Percentiles rank a stretch among this genome's conserved stretches.
phyloP scores from a whole-genome alignment of 2,888 invertebrate genomes.

The Pristionchus exspectatus region DNA sequence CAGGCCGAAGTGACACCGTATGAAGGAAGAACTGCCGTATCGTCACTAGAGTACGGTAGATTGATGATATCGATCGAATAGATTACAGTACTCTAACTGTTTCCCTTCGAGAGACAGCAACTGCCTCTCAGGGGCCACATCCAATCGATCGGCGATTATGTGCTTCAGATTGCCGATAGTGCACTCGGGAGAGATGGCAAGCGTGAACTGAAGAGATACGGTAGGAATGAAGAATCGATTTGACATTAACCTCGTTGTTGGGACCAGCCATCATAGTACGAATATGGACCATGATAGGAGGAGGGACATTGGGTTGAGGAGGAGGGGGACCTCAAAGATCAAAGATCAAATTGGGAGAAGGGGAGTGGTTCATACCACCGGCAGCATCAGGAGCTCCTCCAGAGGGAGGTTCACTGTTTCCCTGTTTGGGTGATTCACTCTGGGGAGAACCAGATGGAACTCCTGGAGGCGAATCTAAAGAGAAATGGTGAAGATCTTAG shows the following conservation, averaged over 20 bases:
- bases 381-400: conserved; percentile 1
- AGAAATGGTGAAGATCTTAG: not conserved
- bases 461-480: conserved; percentile 7
- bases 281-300: conserved; percentile 47
- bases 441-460: conserved; percentile 23
- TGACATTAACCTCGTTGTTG: conserved; percentile 32
- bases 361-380: not conserved
- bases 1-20: conserved; percentile 47
- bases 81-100: conserved; percentile 43
- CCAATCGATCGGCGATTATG: conserved; percentile 47
- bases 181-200: conserved; percentile 33
- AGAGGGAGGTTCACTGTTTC: conserved; percentile 1
- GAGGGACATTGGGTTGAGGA: conserved; percentile 39
- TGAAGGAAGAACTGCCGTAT: conserved; percentile 18
- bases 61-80: not conserved
- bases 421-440: conserved; percentile 27
- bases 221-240: not conserved
- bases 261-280: conserved; percentile 54
- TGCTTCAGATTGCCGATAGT: conserved; percentile 50
- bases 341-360: conserved; percentile 11
- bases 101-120: conserved; percentile 46
- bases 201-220: conserved; percentile 36
- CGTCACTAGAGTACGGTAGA: conserved; percentile 39
- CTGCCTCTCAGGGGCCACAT: conserved; percentile 30
- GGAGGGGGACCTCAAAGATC: conserved; percentile 36